Conservation (phyloP, 2,797 vertebrate genomes). For the Amniataba percoides region DNA sequence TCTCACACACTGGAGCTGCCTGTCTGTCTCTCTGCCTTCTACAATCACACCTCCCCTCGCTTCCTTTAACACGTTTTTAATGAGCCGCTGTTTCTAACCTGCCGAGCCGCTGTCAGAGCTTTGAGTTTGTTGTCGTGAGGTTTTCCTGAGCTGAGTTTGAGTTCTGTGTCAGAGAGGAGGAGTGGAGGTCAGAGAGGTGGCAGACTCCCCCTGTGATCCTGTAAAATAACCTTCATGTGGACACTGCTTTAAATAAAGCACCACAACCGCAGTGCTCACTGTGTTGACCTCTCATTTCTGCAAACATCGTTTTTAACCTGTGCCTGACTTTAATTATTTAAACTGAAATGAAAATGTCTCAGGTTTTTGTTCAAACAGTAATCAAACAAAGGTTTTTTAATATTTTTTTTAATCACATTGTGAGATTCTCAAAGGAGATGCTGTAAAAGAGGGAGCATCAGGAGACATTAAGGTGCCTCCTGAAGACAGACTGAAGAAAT, state of each 20-base stretch:
- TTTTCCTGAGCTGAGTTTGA: conserved; percentile 6
- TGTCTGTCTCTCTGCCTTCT: conserved; percentile 55
- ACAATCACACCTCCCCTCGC: conserved; percentile 32
- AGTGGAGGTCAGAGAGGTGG: conserved; percentile 3
- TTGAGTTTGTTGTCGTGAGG: conserved; percentile 11
- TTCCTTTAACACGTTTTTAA: conserved; percentile 20
- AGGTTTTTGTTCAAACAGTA: too few relatives aligned
- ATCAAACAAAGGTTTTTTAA: not conserved
- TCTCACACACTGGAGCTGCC: conserved; percentile 46
- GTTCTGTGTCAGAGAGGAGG: not conserved
- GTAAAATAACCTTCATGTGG: conserved; percentile 28
- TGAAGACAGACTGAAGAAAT: not conserved
- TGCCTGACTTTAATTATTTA: too few relatives aligned
- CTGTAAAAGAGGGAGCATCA: not conserved
- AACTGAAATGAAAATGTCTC: too few relatives aligned
- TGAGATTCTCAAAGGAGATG: not conserved
- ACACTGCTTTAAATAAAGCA: conserved; percentile 61
- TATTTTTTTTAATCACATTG: not conserved
- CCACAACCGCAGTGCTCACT: conserved; percentile 21
- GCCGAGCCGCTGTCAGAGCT: not conserved
- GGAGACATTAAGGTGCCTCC: too few relatives aligned
- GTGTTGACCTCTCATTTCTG: conserved; percentile 9
- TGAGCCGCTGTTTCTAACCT: conserved; percentile 22
- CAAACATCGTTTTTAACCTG: not conserved
- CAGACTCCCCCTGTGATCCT: conserved; percentile 27